Evolutionary conservation across 2,888 invertebrate species (phyloP), one percentile per base, ranked within the genome.

Genomic region (Eupithecia subumbrata): DNA sequence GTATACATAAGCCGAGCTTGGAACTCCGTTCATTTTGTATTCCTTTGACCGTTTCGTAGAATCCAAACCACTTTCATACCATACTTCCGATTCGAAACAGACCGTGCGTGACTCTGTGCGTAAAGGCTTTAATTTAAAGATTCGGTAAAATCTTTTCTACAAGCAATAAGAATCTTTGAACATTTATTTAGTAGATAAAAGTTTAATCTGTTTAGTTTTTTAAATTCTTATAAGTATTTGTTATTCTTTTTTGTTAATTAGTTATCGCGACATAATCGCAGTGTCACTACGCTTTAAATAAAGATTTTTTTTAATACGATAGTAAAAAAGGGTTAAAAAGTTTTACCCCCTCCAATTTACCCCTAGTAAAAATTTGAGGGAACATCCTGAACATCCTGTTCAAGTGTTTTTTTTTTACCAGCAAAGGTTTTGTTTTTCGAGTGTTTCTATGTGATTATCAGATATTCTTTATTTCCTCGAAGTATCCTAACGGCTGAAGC

Each of bases 21-120:
- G 2, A 43, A 40, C 43, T 68, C 71, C 73, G 81, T 74, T 74
- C 69, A 76, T 76, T 78, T 63, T 70, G 73, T 79, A 72, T 71
- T 75, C 72, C 76, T 67, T 71, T 76, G 64, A 75, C 69, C 72
- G 22, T 60, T 75, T 75, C 71, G 69, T 45, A 68, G 71, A 75
- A 74, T 60, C 40, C 40, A 60, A 5, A 2, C 67, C 11, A 40
- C 34, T 14, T 22, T n/a, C 43, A 43, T 68, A n/a, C n/a, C 43
- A 43, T 37, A 14, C 14, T 16, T 25, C 43, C n/a, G 66, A 40
- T 18, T 37, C 1, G 22, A 22, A 68, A 5, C 22, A 68, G 40
- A 67, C 22, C 37, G 40, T 40, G 43, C 37, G 40, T 40, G 43
- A n/a, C 43, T 40, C n/a, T 68, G 43, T 43, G 25, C 22, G n/a